A percentile compares a stretch with the other conserved stretches of the same genome.
These are phyloP conservation scores for Chaenodraco wilsoni DNA, from an alignment of 2,797 vertebrate genomes.

Conservation along the genomic window DNA sequence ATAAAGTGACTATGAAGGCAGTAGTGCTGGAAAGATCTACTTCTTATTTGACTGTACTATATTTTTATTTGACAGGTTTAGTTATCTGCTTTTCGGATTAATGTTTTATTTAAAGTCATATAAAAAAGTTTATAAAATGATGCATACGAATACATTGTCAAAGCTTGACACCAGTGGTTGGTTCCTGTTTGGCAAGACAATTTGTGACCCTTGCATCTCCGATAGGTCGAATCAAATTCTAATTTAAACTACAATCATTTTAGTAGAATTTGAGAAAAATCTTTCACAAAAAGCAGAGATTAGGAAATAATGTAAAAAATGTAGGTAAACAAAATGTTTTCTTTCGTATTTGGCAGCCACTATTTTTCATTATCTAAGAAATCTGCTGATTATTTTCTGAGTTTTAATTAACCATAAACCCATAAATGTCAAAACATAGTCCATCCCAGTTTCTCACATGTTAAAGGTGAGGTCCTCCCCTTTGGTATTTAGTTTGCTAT, in stretches of 20 bases:
- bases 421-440: too few species aligned
- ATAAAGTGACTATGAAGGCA: constrained; percentile 5
- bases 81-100: neutral
- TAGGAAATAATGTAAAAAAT: neutral
- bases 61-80: neutral
- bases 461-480: too few species aligned
- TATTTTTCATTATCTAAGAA: too few species aligned
- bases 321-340: too few species aligned
- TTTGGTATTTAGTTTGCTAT: neutral
- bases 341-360: too few species aligned
- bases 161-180: neutral
- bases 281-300: neutral
- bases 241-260: too few species aligned
- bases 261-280: neutral
- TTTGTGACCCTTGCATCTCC: too few species aligned
- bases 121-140: neutral
- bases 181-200: too few species aligned
- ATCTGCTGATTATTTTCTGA: too few species aligned
- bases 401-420: too few species aligned
- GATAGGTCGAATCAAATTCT: too few species aligned
- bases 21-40: neutral
- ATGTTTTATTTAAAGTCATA: neutral
- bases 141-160: neutral
- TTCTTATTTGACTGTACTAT: neutral
- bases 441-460: too few species aligned